phyloP scores from a whole-genome alignment of 2,888 invertebrate species.

The Drosophila borborema region DNA sequence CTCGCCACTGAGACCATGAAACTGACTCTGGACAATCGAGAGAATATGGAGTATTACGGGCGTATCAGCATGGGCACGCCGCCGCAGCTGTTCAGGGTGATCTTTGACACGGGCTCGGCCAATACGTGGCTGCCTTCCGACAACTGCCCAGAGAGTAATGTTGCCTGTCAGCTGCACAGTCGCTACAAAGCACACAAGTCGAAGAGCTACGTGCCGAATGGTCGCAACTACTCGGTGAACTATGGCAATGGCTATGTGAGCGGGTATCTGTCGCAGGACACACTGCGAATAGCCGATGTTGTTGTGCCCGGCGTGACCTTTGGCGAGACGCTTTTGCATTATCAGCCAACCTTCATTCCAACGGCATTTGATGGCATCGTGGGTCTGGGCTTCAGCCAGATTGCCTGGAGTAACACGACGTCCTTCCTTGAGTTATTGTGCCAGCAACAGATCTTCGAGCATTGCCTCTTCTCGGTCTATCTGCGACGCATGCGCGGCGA shows the following conservation, averaged over 20 bases:
- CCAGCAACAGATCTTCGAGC: constrained; percentile 10
- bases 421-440: constrained; percentile 55
- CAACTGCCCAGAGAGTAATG: constrained; percentile 94
- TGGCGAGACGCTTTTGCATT: constrained; percentile 48
- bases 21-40: constrained; percentile 33
- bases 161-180: constrained; percentile 96
- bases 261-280: constrained; percentile 96
- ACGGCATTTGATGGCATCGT: constrained; percentile 61
- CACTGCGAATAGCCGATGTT: constrained; percentile 58
- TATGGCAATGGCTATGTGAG: constrained; percentile 98
- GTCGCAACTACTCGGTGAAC: constrained; percentile 93
- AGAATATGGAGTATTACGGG: constrained; percentile 91
- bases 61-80: constrained; percentile 95
- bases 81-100: constrained; percentile 95
- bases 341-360: constrained; percentile 38
- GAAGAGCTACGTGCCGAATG: constrained; percentile 92
- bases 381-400: constrained; percentile 43
- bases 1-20: background rate
- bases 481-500: constrained; percentile 16
- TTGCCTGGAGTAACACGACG: constrained; percentile 45
- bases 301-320: constrained; percentile 43
- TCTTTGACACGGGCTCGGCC: constrained; percentile 99
- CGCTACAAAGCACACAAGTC: constrained; percentile 96
- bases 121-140: constrained; percentile 99
- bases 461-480: constrained; percentile 62